Conservation (phyloP, 1,140 invertebrate genomes). For the Bilobella aurantiaca region DNA sequence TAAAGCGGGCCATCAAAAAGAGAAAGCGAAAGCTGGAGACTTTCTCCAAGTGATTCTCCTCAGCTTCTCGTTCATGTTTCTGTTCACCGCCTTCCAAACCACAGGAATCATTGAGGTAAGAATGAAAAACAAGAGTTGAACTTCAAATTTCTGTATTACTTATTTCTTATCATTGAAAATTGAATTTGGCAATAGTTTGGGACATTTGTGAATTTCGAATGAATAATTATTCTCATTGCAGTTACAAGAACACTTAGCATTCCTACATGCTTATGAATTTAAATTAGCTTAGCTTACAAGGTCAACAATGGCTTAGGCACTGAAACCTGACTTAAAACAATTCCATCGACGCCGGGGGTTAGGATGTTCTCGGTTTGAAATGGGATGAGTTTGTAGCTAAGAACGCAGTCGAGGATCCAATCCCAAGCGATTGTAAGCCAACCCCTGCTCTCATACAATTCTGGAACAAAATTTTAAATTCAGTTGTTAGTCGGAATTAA, state of each 20-base stretch:
- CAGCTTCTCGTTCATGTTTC: conserved; percentile 33
- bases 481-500: background rate
- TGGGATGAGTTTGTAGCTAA: conserved; percentile 8
- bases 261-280: too few relatives aligned
- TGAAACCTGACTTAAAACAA: background rate
- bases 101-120: conserved; percentile 28
- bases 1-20: background rate
- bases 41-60: conserved; percentile 29
- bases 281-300: too few relatives aligned
- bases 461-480: conserved; percentile 18
- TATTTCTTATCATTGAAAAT: background rate
- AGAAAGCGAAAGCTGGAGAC: conserved; percentile 24
- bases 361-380: conserved; percentile 6
- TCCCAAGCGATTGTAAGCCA: conserved; percentile 25
- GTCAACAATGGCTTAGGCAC: background rate
- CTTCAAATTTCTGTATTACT: background rate
- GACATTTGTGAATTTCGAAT: background rate
- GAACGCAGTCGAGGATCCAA: conserved; percentile 27
- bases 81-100: conserved; percentile 34
- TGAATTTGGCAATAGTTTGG: background rate
- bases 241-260: too few relatives aligned
- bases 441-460: conserved; percentile 5
- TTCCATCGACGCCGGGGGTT: background rate
- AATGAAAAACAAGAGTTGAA: background rate
- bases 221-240: background rate